Conservation (phyloP, 37 sponge, comb jelly and placozoan species). For the Beroe ovata region DNA sequence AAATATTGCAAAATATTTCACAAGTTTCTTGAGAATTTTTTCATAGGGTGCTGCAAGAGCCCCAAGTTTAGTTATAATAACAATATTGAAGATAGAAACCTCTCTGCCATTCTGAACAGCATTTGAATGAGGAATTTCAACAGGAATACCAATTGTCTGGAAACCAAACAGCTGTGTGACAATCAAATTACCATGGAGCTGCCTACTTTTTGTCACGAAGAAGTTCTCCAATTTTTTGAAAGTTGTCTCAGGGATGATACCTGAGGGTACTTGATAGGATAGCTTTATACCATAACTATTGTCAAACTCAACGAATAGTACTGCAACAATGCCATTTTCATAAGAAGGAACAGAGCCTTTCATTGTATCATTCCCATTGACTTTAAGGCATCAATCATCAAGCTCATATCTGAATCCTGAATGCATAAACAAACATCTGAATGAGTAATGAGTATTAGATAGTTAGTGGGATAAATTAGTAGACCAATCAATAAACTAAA, state of each 20-base stretch:
- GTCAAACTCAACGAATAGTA: constrained; percentile 59
- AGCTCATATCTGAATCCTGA: no score
- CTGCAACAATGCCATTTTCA: not conserved
- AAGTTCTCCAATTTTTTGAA: constrained; percentile 31
- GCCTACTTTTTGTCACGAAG: constrained; percentile 22
- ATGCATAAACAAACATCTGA: no score
- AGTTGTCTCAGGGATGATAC: not conserved
- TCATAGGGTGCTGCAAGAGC: constrained; percentile 35
- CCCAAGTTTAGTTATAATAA: constrained; percentile 12
- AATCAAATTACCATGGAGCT: constrained; percentile 33
- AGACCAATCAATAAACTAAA: no score
- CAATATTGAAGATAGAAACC: constrained; percentile 52
- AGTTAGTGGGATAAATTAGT: no score
- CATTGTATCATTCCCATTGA: no score
- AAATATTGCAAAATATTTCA: constrained; percentile 29
- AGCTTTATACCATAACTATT: constrained; percentile 27
- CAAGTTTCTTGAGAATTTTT: constrained; percentile 48
- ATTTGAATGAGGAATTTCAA: constrained; percentile 27
- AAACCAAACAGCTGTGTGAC: constrained; percentile 10
- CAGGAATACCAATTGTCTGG: constrained; percentile 47
- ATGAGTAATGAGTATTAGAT: no score
- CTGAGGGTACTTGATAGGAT: constrained; percentile 41
- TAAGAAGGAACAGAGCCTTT: constrained; percentile 45
- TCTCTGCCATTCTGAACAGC: constrained; percentile 11
- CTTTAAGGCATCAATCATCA: no score